Evolutionary conservation across 1,140 invertebrate genomes (phyloP).

Genomic region (Leptinotarsa lineolata): DNA sequence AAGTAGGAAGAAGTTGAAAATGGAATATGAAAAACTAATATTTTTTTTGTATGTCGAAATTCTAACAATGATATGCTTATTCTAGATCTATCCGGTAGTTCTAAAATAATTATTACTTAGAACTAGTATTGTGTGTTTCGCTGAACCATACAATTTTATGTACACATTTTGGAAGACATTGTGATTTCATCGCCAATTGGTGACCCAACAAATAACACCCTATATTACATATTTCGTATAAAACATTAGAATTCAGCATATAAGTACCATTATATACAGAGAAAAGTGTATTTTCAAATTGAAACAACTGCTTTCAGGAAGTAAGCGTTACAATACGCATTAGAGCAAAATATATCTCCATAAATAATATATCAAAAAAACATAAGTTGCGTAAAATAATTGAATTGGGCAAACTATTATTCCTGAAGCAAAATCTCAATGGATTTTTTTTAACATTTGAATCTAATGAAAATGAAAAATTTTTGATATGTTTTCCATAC

Average conservation of each 20-base stretch:
- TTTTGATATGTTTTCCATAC: slow-evolving; percentile 8
- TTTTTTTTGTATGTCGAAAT: background rate
- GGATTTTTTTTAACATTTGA: too few relatives aligned
- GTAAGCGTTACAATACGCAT: too few relatives aligned
- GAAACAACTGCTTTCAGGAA: too few relatives aligned
- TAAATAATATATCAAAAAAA: too few relatives aligned
- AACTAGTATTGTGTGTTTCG: background rate
- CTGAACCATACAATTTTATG: slow-evolving; percentile 6
- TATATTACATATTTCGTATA: background rate
- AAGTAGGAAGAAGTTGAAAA: slow-evolving; percentile 24
- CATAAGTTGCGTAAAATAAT: too few relatives aligned
- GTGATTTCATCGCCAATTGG: slow-evolving; percentile 15
- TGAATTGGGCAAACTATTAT: too few relatives aligned
- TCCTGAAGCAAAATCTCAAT: too few relatives aligned
- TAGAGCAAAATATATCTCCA: too few relatives aligned
- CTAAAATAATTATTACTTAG: slow-evolving; percentile 9
- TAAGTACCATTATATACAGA: background rate
- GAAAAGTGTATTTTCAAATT: too few relatives aligned
- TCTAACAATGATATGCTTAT: slow-evolving; percentile 27
- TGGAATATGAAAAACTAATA: background rate
- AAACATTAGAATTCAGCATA: background rate
- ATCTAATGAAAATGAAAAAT: background rate
- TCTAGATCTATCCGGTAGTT: slow-evolving; percentile 23
- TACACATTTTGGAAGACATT: slow-evolving; percentile 21
- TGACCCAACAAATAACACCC: background rate